phyloP scores from a whole-genome alignment of 2,113 vertebrate genomes.

The Heterotis niloticus region DNA sequence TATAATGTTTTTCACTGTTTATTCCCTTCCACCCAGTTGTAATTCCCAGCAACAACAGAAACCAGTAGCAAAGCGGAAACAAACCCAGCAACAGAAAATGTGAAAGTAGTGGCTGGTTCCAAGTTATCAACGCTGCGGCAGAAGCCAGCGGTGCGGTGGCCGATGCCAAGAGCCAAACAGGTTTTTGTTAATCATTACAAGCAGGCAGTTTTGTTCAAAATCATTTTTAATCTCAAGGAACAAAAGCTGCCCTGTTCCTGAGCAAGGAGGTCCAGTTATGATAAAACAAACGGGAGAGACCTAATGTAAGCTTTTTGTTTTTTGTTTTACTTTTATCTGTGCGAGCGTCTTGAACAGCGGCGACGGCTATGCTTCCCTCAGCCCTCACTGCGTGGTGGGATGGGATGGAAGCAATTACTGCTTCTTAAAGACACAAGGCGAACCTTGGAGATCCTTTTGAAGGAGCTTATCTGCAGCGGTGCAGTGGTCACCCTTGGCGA shows the following conservation, averaged over 20 bases:
- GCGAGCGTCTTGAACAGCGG: slow-evolving; percentile 47
- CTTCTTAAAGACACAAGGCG: slow-evolving; percentile 47
- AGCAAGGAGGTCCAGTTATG: slow-evolving; percentile 51
- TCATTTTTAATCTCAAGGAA: slow-evolving; percentile 51
- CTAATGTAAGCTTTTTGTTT: slow-evolving; percentile 41
- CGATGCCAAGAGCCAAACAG: slow-evolving; percentile 33
- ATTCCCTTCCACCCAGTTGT: slow-evolving; percentile 35
- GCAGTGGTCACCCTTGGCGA: slow-evolving; percentile 45
- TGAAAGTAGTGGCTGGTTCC: slow-evolving; percentile 38
- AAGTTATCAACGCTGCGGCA: slow-evolving; percentile 42
- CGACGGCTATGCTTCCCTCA: not conserved
- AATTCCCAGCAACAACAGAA: slow-evolving; percentile 44
- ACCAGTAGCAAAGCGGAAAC: slow-evolving; percentile 39
- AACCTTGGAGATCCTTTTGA: slow-evolving; percentile 74
- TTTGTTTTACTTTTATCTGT: slow-evolving; percentile 47
- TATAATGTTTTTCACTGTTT: slow-evolving; percentile 14
- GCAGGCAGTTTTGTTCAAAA: slow-evolving; percentile 46
- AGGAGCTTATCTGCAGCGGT: slow-evolving; percentile 58
- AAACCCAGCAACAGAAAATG: not conserved
- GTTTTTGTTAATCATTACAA: slow-evolving; percentile 48
- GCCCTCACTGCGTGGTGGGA: slow-evolving; percentile 34
- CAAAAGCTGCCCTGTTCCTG: slow-evolving; percentile 37
- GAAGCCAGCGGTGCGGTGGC: slow-evolving; percentile 36
- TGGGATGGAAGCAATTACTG: slow-evolving; percentile 58
- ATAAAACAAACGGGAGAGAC: slow-evolving; percentile 53